Evolutionary conservation across 2,113 vertebrate species (phyloP), one percentile per base, ranked within the genome.

Genomic region (Pyxicephalus adspersus): DNA sequence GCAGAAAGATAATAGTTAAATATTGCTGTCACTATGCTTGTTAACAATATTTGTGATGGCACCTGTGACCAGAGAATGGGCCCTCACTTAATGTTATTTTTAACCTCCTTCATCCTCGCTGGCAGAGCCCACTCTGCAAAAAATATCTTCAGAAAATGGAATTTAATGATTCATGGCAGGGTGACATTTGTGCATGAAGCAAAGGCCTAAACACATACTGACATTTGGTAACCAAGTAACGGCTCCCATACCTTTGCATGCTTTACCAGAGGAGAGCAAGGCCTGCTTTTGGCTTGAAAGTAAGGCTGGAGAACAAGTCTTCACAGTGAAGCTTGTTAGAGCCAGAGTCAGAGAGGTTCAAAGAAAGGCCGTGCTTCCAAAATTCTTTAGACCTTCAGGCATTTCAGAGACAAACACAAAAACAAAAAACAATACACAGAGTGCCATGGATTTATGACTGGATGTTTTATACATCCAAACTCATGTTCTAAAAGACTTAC

Each of bases 121-220:
- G 88, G 86, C 87, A 91, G 89, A 93, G 87, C 81, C 87, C 87
- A 86, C 84, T 91, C 89, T 89, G 89, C 87, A 88, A 87, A 92
- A 77, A 91, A 91, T 92, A 88, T 91, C 91, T 91, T 92, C 92
- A 92, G 91, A 90, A 94, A 94, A 90, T 85, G 87, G 87, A 85
- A 92, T 3, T 2, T 92, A 91, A 94, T 92, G 89, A 90, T 84
- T 92, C 89, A 90, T 94, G 92, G 91, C 92, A 94, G 91, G 91
- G 90, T 92, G 92, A 93, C 92, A 94, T 94, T 91, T 91, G 88
- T 90, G 89, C 86, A 88, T 84, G 87, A 87, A 89, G 88, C 70
- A 1, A 85, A 86, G 85, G 84, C 85, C 89, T 88, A 89, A 90
- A 91, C 88, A 90, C 88, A 90, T 87, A 85, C 86, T 91, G 90